Evolutionary conservation across 2,888 invertebrate species (phyloP), one percentile per base, ranked within the genome.

Genomic region (Amphipoea lucens): DNA sequence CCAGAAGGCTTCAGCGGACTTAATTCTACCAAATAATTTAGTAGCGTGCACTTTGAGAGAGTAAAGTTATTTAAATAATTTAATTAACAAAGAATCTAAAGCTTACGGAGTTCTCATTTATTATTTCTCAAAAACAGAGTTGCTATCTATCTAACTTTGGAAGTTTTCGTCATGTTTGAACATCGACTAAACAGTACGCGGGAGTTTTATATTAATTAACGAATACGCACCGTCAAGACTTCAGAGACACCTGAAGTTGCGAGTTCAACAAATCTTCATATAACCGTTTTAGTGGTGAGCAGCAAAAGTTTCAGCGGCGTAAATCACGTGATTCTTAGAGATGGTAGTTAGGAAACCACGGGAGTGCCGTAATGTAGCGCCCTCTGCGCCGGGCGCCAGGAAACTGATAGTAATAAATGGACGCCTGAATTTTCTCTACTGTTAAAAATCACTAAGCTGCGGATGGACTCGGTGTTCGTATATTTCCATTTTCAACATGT

Each of bases 11-110:
- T 91, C 92, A 84, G 84, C 84, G 88, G 91, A 88, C 92, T 94
- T 94, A 94, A 94, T 91, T 93, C 91, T 89, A 87, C 91, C 87
- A 94, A 93, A 94, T 94, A 93, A 94, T 94, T 94, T 91, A 93
- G 92, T 90, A 91, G 88, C 92, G 89, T 94, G 92, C 93, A 94
- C 92, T 94, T 93, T 93, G 90, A 92, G 90, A 85, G 91, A 91
- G 91, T 93, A 89, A 92, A 93, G 91, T 92, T 90, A 92, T 93
- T 94, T 93, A 92, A 93, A 93, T 94, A 93, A 94, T 94, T 94
- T 91, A 94, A 94, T 93, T 94, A 94, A 93, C 93, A 94, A 93
- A 93, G 92, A 92, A 92, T 92, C 90, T 86, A 78, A 90, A 90
- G 91, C 91, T 92, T 86, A 90, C 85, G 81, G 83, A 86, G 86